Evolutionary conservation across 1,140 invertebrate genomes (phyloP).

Genomic region (Heliconius hewitsoni): DNA sequence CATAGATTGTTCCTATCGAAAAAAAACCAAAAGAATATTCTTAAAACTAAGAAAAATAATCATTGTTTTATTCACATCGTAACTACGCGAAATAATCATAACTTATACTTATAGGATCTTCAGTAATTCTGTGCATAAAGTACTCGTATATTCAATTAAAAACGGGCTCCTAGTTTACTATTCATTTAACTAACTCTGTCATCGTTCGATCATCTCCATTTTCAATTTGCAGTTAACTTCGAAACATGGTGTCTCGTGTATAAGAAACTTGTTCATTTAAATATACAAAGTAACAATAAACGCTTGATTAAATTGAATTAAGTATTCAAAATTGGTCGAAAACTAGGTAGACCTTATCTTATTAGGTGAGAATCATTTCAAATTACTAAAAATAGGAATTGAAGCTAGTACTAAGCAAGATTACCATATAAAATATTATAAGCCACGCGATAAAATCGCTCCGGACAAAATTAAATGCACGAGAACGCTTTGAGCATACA

Average conservation of each 20-base stretch:
- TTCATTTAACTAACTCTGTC: conserved; percentile 8
- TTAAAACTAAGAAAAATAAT: background rate
- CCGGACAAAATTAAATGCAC: conserved; percentile 27
- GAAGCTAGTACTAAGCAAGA: background rate
- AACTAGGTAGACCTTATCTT: background rate
- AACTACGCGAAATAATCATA: background rate
- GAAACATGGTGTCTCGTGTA: background rate
- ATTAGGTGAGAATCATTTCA: background rate
- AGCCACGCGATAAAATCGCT: conserved; percentile 32
- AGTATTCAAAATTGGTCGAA: background rate
- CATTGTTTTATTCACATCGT: background rate
- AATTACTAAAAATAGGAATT: background rate
- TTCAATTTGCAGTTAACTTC: conserved; percentile 15
- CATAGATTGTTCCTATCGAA: too few species aligned
- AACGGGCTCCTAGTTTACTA: conserved; percentile 7
- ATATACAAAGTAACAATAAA: background rate
- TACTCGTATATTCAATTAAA: background rate
- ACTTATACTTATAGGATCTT: background rate
- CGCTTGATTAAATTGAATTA: background rate
- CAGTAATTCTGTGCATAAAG: background rate
- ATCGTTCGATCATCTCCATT: conserved; percentile 9
- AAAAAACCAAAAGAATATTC: background rate
- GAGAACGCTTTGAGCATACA: conserved; percentile 24
- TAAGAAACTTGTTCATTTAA: background rate
- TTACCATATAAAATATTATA: conserved; percentile 13